Evolutionary conservation across 2,797 vertebrate species (phyloP).

Genomic region (Prionace glauca): DNA sequence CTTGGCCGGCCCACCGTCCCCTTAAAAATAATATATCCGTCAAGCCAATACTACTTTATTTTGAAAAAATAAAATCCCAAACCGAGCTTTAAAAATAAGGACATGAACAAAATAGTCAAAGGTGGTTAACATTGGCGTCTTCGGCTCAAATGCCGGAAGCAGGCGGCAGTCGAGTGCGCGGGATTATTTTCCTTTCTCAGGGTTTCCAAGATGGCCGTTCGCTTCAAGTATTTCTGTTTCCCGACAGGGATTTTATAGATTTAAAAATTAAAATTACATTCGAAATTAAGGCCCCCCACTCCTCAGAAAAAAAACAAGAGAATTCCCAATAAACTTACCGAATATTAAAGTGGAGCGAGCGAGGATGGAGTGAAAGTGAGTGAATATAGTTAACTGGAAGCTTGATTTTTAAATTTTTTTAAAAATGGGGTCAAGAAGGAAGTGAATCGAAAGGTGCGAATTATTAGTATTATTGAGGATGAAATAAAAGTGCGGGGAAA

Average conservation of each 20-base stretch:
- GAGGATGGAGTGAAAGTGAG: constrained; percentile 31
- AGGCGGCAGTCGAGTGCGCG: not conserved
- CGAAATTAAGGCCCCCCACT: not conserved
- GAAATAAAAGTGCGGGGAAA: not conserved
- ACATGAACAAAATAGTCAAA: not conserved
- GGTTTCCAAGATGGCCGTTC: constrained; percentile 33
- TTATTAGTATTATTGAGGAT: not conserved
- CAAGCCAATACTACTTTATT: not conserved
- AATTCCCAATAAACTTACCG: not conserved
- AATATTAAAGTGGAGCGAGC: not conserved
- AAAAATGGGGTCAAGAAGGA: not conserved
- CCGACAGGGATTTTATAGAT: constrained; percentile 36
- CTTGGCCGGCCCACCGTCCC: not conserved
- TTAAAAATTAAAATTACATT: constrained; percentile 17
- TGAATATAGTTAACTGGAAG: constrained; percentile 16
- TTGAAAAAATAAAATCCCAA: not conserved
- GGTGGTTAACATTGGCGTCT: not conserved
- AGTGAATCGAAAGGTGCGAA: not conserved
- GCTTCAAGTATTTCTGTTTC: constrained; percentile 35
- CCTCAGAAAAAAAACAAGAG: not conserved
- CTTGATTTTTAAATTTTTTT: not conserved
- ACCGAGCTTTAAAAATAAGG: not conserved
- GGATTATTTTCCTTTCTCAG: constrained; percentile 35
- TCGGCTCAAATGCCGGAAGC: not conserved
- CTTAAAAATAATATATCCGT: not conserved